Conservation (phyloP, 2,113 vertebrate species). For the Xenopus laevis region DNA sequence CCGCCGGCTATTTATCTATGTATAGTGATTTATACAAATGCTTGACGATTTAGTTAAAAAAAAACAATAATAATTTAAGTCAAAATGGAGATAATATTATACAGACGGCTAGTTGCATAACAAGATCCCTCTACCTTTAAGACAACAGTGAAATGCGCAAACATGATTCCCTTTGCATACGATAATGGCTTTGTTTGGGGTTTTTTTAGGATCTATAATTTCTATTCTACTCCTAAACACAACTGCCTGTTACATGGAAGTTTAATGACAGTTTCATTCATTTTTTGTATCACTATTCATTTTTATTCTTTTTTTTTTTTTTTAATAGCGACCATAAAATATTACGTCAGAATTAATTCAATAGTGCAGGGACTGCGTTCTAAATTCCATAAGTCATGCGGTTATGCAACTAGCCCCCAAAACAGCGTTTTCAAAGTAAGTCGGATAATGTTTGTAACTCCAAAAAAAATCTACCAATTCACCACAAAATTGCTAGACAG, state of each 20-base stretch:
- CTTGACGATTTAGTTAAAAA: constrained; percentile 62
- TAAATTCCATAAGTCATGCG: constrained; percentile 53
- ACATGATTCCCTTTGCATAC: constrained; percentile 21
- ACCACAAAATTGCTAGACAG: constrained; percentile 64
- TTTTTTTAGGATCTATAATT: constrained; percentile 96
- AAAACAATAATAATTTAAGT: constrained; percentile 71
- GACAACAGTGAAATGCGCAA: constrained; percentile 66
- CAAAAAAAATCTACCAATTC: constrained; percentile 8
- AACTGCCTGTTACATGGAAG: constrained; percentile 72
- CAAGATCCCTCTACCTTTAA: constrained; percentile 63
- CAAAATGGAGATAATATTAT: constrained; percentile 80
- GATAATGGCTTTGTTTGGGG: constrained; percentile 70
- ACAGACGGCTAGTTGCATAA: constrained; percentile 76
- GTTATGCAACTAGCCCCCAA: constrained; percentile 69
- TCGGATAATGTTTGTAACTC: constrained; percentile 12
- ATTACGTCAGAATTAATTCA: not conserved
- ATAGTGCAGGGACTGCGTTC: not conserved
- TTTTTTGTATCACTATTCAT: not conserved
- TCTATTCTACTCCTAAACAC: constrained; percentile 80
- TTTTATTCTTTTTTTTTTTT: constrained; percentile 51
- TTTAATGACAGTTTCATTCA: constrained; percentile 52
- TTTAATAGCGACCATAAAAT: not conserved
- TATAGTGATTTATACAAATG: constrained; percentile 51
- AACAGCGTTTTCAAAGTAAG: not conserved
- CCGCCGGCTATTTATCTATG: constrained; percentile 59